A percentile compares a stretch with the other conserved stretches of the same genome.
Conservation (phyloP, 2,113 vertebrate genomes). For the Chrysemys picta region DNA sequence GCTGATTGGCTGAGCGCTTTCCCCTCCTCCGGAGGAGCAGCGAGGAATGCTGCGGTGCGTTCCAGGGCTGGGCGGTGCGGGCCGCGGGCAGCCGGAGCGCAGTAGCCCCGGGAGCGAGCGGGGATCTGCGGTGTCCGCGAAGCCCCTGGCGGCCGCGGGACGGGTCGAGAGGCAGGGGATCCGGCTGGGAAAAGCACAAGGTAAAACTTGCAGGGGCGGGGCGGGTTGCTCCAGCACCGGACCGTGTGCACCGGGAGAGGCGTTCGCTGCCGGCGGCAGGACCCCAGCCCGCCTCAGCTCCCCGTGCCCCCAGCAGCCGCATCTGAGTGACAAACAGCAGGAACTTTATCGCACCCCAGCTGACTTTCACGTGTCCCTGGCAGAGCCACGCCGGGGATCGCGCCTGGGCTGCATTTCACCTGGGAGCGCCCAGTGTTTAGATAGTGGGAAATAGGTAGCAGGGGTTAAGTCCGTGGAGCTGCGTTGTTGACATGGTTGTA, state of each 20-base stretch:
- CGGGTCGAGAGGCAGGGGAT: too few relatives aligned
- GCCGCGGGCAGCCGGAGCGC: neutral
- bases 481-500: neutral
- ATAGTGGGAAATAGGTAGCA: too few relatives aligned
- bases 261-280: neutral
- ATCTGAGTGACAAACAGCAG: too few relatives aligned
- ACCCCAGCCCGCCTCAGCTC: neutral
- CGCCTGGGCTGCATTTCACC: neutral
- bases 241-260: rapidly evolving
- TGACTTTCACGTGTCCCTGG: neutral
- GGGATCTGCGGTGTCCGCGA: neutral
- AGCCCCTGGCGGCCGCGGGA: too few relatives aligned
- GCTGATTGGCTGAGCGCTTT: neutral
- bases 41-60: neutral
- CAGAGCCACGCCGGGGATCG: neutral
- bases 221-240: rapidly evolving
- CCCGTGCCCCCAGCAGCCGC: rapidly evolving
- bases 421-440: neutral
- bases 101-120: rapidly evolving
- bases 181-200: neutral
- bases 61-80: neutral
- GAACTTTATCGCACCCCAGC: neutral
- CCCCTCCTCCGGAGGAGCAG: neutral
- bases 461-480: neutral
- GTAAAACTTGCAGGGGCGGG: neutral